phyloP scores from a whole-genome alignment of 1,140 invertebrate species.

The Panagrolaimus sp. region DNA sequence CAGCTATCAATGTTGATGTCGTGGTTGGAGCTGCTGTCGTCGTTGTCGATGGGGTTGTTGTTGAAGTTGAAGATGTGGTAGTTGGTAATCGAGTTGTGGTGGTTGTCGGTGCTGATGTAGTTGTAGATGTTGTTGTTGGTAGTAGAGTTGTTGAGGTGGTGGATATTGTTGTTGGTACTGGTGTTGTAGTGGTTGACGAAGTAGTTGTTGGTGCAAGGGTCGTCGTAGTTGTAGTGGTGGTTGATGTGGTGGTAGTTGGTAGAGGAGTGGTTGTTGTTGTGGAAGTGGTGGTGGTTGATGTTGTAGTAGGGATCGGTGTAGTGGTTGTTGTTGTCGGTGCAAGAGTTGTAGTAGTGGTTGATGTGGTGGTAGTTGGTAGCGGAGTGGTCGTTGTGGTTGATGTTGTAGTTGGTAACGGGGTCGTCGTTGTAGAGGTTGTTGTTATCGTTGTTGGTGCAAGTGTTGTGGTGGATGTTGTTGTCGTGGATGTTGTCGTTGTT shows the following conservation, averaged over 20 bases:
- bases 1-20: constrained; percentile 15
- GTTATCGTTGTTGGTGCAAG: not conserved
- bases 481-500: not conserved
- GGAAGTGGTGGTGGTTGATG: not conserved
- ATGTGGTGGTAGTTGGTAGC: not conserved
- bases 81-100: constrained; percentile 3
- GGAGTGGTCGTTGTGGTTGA: not conserved
- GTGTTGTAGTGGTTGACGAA: not conserved
- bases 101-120: constrained; percentile 11
- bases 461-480: not conserved
- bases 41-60: not conserved
- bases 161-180: not conserved
- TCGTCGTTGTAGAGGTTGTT: not conserved
- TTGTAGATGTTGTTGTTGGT: constrained; percentile 16
- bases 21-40: constrained; percentile 19
- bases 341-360: constrained; percentile 8
- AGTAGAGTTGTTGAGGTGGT: constrained; percentile 13
- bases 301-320: constrained; percentile 1
- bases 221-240: not conserved
- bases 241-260: not conserved
- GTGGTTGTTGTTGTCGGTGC: not conserved
- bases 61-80: not conserved
- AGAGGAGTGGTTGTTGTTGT: constrained; percentile 16
- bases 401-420: not conserved
- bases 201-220: not conserved